A percentile compares a stretch with the other conserved stretches of the same genome.
phyloP scores from a whole-genome alignment of 2,888 invertebrate genomes.

The Callyntrura sp. region DNA sequence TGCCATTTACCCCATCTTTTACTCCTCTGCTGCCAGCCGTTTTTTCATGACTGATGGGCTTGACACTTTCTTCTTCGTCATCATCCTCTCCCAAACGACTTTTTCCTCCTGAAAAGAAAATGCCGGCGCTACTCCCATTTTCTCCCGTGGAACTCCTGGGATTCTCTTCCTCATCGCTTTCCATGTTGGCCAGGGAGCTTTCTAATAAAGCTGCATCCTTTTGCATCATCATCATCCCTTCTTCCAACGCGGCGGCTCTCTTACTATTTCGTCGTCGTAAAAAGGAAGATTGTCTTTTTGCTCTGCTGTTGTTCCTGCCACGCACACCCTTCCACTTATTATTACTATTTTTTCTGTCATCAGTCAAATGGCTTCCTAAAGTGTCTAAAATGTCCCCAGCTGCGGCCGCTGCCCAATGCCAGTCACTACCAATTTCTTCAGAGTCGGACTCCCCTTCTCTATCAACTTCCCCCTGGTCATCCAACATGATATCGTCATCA shows the following conservation, averaged over 20 bases:
- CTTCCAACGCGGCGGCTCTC: neutral
- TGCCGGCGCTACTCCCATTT: neutral
- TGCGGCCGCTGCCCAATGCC: conserved; percentile 66
- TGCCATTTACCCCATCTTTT: conserved; percentile 15
- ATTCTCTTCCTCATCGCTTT: conserved; percentile 73
- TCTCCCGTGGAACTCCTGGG: conserved; percentile 32
- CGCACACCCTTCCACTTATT: conserved; percentile 16
- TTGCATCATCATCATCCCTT: conserved; percentile 67
- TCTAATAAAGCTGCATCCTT: conserved; percentile 61
- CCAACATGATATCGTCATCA: conserved; percentile 75
- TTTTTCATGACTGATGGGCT: conserved; percentile 66
- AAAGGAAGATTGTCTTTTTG: conserved; percentile 60
- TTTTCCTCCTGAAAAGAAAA: neutral
- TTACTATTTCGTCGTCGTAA: neutral
- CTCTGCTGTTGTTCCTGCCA: conserved; percentile 34
- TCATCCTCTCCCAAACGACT: conserved; percentile 17
- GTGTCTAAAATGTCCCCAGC: conserved; percentile 75
- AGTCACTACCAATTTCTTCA: conserved; percentile 60
- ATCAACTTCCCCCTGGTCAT: conserved; percentile 58
- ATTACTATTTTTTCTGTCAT: conserved; percentile 58
- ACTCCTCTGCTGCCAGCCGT: conserved; percentile 54
- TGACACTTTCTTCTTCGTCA: conserved; percentile 65
- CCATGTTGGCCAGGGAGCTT: conserved; percentile 67
- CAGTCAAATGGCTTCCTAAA: conserved; percentile 70
- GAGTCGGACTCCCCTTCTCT: conserved; percentile 23